phyloP scores from a whole-genome alignment of 2,113 vertebrate genomes.

The Dromaius novaehollandiae region DNA sequence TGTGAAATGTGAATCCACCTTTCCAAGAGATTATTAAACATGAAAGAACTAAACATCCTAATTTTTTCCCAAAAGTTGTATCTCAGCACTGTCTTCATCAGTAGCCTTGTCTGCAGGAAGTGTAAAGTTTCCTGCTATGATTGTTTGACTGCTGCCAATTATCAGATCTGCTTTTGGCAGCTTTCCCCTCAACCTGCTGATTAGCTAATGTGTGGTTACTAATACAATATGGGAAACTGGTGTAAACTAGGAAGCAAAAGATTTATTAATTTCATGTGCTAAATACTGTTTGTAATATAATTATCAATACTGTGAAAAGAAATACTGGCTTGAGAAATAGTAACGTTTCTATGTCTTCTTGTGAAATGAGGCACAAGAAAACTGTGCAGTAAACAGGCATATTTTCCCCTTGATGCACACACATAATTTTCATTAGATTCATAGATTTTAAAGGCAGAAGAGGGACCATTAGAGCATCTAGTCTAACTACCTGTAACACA shows the following conservation, averaged over 20 bases:
- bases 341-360: background rate
- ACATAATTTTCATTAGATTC: conserved; percentile 15
- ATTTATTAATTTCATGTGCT: conserved; percentile 64
- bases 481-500: conserved; percentile 19
- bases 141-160: conserved; percentile 68
- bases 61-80: background rate
- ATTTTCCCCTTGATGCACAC: conserved; percentile 9
- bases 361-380: conserved; percentile 44
- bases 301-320: conserved; percentile 43
- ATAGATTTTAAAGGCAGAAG: conserved; percentile 28
- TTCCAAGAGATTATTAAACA: conserved; percentile 26
- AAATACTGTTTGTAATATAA: conserved; percentile 54
- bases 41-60: background rate
- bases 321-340: conserved; percentile 34
- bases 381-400: background rate
- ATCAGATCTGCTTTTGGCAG: conserved; percentile 62
- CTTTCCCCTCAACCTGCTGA: conserved; percentile 63
- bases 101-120: conserved; percentile 58
- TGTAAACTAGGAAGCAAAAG: conserved; percentile 49
- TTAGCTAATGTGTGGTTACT: conserved; percentile 61
- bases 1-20: background rate
- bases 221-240: conserved; percentile 58
- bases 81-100: conserved; percentile 32
- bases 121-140: conserved; percentile 70
- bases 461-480: conserved; percentile 19